Percentiles rank a stretch among this genome's conserved stretches.
phyloP scores from a whole-genome alignment of 2,888 invertebrate species.

The Clusia tigrina region DNA sequence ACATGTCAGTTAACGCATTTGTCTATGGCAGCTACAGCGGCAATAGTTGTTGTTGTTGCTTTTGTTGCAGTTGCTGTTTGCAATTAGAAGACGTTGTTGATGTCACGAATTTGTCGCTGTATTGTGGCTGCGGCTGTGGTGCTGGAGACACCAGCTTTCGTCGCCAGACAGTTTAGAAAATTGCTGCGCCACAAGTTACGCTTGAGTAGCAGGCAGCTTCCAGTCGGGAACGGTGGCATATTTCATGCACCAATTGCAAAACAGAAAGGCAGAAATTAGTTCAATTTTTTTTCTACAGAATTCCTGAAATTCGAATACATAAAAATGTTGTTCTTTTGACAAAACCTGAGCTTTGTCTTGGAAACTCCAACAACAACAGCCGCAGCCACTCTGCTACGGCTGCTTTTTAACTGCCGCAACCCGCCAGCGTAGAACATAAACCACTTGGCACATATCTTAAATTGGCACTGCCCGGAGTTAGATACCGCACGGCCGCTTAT shows the following conservation, averaged over 20 bases:
- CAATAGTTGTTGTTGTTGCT: neutral
- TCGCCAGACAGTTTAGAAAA: neutral
- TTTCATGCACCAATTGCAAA: constrained; percentile 4
- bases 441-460: too few species aligned
- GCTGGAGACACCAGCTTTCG: neutral
- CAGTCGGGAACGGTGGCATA: too few species aligned
- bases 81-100: constrained; percentile 3
- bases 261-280: neutral
- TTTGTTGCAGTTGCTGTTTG: neutral
- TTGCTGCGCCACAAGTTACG: neutral
- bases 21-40: neutral
- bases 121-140: neutral
- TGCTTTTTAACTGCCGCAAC: too few species aligned
- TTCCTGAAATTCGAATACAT: too few species aligned
- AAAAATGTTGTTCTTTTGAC: too few species aligned
- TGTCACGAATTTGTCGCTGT: constrained; percentile 6
- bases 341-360: too few species aligned
- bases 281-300: too few species aligned
- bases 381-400: too few species aligned
- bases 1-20: constrained; percentile 16
- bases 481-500: neutral
- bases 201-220: constrained; percentile 1
- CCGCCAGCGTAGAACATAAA: too few species aligned
- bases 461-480: too few species aligned
- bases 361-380: too few species aligned